Evolutionary conservation across 2,888 invertebrate genomes (phyloP), one percentile per base, ranked within the genome.

Genomic region (Sminthurinus aureus): DNA sequence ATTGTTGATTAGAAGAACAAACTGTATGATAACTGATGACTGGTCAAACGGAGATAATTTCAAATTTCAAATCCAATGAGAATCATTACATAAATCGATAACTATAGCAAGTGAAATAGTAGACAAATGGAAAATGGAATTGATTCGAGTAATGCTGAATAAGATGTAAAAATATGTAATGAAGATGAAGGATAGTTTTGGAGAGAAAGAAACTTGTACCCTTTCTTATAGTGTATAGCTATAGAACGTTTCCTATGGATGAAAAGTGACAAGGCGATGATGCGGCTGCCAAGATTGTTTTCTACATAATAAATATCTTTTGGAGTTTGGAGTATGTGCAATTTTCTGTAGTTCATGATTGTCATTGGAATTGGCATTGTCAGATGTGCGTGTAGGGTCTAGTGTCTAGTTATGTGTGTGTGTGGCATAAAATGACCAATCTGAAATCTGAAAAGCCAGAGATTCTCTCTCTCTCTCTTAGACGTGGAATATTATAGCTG

Each of bases 241-340:
- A n/a, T n/a, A n/a, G n/a, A n/a, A n/a, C 18, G 2, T 73, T 20
- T 38, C 6, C 38, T 38, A 38, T 38, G 38, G 20, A 26, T 73
- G 15, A 26, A 73, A 24, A 73, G 73, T 73, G 73, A 73, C 73
- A 73, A 73, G 26, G 26, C 73, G 73, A 73, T 73, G 73, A 73
- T 58, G 73, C 26, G 26, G 38, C 73, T 73, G 73, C 15, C 73
- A 73, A 73, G 69, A 38, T 38, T 22, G 24, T 24, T 73, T 24
- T 24, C 24, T 38, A 73, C 38, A 38, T 24, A 73, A 73, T 73
- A 26, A 73, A 73, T 73, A 73, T 73, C 73, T 24, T 24, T 20
- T 26, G 73, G 8, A 38, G 38, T 38, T 38, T 38, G 38, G 1
- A 38, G 3, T 38, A 6, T 38, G 38, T 38, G 38, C 38, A 38